Percentiles rank a stretch among this genome's conserved stretches.
Conservation (phyloP, 2,113 vertebrate species). For the Pseudorhombus dupliciocellatus region DNA sequence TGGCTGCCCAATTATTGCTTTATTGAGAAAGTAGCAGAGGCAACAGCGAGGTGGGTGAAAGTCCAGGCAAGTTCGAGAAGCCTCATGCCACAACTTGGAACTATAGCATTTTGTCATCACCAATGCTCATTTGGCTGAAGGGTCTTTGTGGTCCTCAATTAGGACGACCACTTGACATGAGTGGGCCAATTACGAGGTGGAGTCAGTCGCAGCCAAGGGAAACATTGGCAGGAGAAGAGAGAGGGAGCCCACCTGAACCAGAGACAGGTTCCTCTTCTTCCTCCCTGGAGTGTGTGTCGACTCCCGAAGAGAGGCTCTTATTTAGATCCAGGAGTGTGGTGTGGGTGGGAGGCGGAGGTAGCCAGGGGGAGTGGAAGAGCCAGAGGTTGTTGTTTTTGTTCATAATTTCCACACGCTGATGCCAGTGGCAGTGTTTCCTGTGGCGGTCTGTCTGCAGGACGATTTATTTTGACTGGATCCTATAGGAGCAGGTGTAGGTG, state of each 20-base stretch:
- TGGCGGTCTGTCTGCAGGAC: slow-evolving; percentile 21
- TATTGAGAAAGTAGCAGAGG: slow-evolving; percentile 9
- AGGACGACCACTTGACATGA: slow-evolving; percentile 50
- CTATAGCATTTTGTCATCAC: background rate
- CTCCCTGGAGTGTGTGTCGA: slow-evolving; percentile 13
- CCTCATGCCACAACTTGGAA: background rate
- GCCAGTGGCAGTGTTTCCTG: slow-evolving; percentile 50
- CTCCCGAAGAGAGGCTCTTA: slow-evolving; percentile 51
- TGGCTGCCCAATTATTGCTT: slow-evolving; percentile 29
- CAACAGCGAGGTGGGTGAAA: background rate
- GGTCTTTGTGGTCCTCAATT: slow-evolving; percentile 29
- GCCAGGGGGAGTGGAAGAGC: slow-evolving; percentile 11
- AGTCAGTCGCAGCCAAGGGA: slow-evolving; percentile 20
- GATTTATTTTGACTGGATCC: slow-evolving; percentile 31
- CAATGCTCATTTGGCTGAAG: background rate
- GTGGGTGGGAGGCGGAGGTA: background rate
- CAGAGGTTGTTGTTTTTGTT: slow-evolving; percentile 58
- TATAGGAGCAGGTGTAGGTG: slow-evolving; percentile 56
- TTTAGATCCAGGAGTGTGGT: slow-evolving; percentile 17
- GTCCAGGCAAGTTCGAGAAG: background rate
- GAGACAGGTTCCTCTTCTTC: slow-evolving; percentile 23
- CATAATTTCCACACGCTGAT: slow-evolving; percentile 50
- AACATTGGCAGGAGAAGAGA: slow-evolving; percentile 42
- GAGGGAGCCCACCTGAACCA: slow-evolving; percentile 27
- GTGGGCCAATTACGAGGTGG: slow-evolving; percentile 53